Base-by-base conservation (phyloP, 2,888 invertebrate species). In the Agrotis exclamationis region DNA sequence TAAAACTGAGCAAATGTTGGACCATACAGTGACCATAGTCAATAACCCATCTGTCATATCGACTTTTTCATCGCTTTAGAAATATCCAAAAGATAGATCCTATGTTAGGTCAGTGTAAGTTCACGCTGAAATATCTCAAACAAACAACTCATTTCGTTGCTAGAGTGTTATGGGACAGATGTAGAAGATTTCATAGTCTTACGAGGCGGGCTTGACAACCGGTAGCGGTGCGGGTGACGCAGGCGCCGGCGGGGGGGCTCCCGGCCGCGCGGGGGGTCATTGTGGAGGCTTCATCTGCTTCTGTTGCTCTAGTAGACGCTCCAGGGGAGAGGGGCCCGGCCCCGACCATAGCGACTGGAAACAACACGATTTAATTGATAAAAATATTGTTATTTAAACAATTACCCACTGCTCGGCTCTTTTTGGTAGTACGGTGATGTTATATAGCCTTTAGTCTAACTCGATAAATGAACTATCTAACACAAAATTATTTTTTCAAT, bases 291-390 rank as follows among this genome's bases (percentile, higher is more conserved):
- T 94, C 91, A 97, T 95, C 86, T 97, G 97, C 88, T 97, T 98
- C 93, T 98, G 98, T 86, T 98, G 98, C 90, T 98, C 98, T 76
- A 98, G 93, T 24, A 98, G 96, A 53, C 98, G 97, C 91, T 98
- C 98, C 70, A 98, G 95, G 0, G 98, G 98, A 48, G 98, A 98
- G 2, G 98, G 98, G 4, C 98, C 98, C 7, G 98, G 97, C 0
- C 97, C 97, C 16, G 97, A 97, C 97, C 98, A 98, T 56, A 98
- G 93, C 1, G 98, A 98, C 97, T 98, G 97, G 4, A 48, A 28
- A 39, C 0, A 22, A 53, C 18, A 45, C 1, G 20, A 57, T 1
- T n/a, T 0, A 9, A n/a, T 33, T 39, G 11, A 39, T 39, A 39
- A 39, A 39, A 39, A 39, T 39, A 39, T 39, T 39, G 6, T 28